Evolutionary conservation across 1,140 invertebrate genomes (phyloP).

Genomic region (Bacillus rossius): DNA sequence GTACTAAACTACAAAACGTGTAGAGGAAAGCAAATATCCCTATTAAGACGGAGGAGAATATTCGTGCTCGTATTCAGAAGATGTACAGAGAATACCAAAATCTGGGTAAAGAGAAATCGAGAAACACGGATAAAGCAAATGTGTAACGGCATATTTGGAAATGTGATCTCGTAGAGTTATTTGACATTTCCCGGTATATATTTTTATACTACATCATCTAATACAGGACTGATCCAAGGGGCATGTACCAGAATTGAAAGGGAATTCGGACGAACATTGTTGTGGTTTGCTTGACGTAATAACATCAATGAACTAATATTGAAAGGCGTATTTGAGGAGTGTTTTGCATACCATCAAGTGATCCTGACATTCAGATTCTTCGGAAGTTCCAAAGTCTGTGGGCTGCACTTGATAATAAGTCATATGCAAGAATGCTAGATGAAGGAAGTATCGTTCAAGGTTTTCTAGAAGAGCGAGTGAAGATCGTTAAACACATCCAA

Average conservation of each 20-base stretch:
- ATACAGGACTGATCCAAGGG: too few relatives aligned
- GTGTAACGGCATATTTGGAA: slow-evolving; percentile 11
- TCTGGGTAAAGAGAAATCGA: too few relatives aligned
- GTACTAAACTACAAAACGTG: too few relatives aligned
- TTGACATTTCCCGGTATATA: slow-evolving; percentile 7
- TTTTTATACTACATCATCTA: slow-evolving; percentile 9
- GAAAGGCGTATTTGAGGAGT: slow-evolving; percentile 8
- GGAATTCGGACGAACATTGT: too few relatives aligned
- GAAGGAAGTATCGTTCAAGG: too few relatives aligned
- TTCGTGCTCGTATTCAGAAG: too few relatives aligned
- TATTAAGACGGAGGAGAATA: too few relatives aligned
- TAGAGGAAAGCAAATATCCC: neutral
- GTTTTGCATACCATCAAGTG: slow-evolving; percentile 14
- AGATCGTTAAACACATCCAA: slow-evolving; percentile 14
- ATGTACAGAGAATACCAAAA: too few relatives aligned
- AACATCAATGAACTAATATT: slow-evolving; percentile 11
- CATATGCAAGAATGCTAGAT: slow-evolving; percentile 14
- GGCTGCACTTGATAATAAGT: slow-evolving; percentile 14
- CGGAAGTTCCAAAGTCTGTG: slow-evolving; percentile 9
- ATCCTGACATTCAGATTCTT: slow-evolving; percentile 16
- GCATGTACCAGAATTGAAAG: too few relatives aligned
- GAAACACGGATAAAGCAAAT: too few relatives aligned
- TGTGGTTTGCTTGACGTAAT: slow-evolving; percentile 10
- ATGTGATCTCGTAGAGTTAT: slow-evolving; percentile 7
- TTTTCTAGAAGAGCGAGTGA: too few relatives aligned